Percentiles rank a stretch among this genome's conserved stretches.
phyloP scores from a whole-genome alignment of 2,888 invertebrate genomes.

The Trichogramma evanescens region DNA sequence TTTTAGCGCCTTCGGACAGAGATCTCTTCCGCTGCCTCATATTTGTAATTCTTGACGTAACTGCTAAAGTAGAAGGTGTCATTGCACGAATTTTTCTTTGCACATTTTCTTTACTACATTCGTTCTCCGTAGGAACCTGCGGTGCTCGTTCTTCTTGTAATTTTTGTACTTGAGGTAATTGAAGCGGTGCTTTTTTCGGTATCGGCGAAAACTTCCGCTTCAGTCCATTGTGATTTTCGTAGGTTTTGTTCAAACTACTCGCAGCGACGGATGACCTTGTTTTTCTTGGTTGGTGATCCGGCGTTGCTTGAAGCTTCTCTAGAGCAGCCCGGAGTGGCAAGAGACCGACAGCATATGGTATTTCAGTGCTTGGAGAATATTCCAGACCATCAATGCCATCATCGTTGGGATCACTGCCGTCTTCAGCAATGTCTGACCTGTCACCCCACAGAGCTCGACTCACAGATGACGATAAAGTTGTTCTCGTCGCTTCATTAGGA shows the following conservation, averaged over 20 bases:
- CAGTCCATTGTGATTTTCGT: conserved; percentile 27
- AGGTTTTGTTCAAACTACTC: conserved; percentile 8
- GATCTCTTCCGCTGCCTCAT: conserved; percentile 16
- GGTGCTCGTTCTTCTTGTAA: background rate
- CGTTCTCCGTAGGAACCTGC: too few species aligned
- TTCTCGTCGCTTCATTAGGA: conserved; percentile 14
- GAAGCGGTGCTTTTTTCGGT: conserved; percentile 16
- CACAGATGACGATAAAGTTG: conserved; percentile 36
- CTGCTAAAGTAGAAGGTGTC: too few species aligned
- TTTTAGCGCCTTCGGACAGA: conserved; percentile 17
- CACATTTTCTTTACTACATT: too few species aligned
- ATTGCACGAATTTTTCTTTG: too few species aligned
- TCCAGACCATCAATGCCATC: conserved; percentile 19
- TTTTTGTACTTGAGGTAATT: conserved; percentile 11
- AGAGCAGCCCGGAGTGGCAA: conserved; percentile 44
- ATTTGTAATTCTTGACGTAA: too few species aligned
- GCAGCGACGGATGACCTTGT: conserved; percentile 44
- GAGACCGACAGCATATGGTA: conserved; percentile 46
- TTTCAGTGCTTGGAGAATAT: conserved; percentile 41
- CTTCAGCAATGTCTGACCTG: conserved; percentile 39
- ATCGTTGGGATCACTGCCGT: conserved; percentile 17
- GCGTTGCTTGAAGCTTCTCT: conserved; percentile 45
- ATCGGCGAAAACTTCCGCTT: conserved; percentile 26
- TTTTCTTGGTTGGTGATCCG: conserved; percentile 47
- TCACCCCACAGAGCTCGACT: conserved; percentile 45